Evolutionary conservation across 2,113 vertebrate genomes (phyloP), one percentile per base, ranked within the genome.

Genomic region (Heterocephalus glaber): DNA sequence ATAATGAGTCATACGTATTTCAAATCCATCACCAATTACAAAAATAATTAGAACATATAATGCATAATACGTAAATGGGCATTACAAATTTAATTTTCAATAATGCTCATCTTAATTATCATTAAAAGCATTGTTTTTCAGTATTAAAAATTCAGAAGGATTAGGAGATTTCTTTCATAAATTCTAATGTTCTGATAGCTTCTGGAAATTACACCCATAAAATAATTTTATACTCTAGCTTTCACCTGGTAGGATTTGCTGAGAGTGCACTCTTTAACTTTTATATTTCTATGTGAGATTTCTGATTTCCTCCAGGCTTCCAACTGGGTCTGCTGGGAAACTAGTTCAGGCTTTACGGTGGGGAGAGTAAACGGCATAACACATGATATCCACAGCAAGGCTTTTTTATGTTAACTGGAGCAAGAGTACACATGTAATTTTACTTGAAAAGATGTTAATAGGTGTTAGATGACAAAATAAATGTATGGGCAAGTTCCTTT

Each of bases 391-490:
- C 10, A 16, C 47, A 24, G 68, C 12, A 72, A 70, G 0, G 20
- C 41, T 47, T 92, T n/a, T 92, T 92, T 47, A 76, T 76, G 10
- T 56, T 95, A 92, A 93, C 38, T 83, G 26, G 77, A 95, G 80
- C 61, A 93, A 89, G 79, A 96, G 30, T 41, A 80, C 1, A 35
- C 41, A n/a, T 56, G 70, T 52, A 68, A 61, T 49, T 66, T 90
- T 79, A 54, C 61, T 86, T 35, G 0, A 52, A 77, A 96, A 58
- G 24, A 91, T 90, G 38, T 76, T 94, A 90, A 90, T 88, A 90
- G n/a, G 60, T 89, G 58, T 96, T 96, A 92, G 68, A 86, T 86
- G n/a, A 82, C 38, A 82, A 92, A 94, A 90, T 61, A 93, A 56
- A 63, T 77, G 66, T 65, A 38, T 52, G 4, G 11, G 16, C 10